Evolutionary conservation across 2,888 invertebrate species (phyloP), one percentile per base, ranked within the genome.

Genomic region (Alentia gelatinosa): DNA sequence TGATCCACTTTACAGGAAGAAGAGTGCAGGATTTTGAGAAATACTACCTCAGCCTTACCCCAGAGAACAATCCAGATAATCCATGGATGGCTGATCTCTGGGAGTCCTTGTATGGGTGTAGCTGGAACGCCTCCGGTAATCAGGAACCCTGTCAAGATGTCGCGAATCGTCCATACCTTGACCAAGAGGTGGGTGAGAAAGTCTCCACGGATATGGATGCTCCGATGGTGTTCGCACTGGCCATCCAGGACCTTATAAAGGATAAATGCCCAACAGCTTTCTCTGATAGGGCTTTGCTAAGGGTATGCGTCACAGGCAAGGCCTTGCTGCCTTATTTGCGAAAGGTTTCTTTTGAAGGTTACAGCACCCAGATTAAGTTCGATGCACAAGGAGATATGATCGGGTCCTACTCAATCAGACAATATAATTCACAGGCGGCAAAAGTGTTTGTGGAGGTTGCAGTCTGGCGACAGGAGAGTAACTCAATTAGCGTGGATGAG

Each of bases 21-120:
- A 79, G 50, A 30, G 74, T 74, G 1, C 79, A 30, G 5, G 79
- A 79, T 30, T 90, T 90, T 42, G 68, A 74, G 30, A 15, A 90
- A n/a, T 37, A 90, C 50, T 90, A 90, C 40, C 83, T 90, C 3
- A 33, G 42, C 26, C 50, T 90, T 5, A 90, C 90, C 33, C 90
- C 90, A 30, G 30, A 79, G 35, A 90, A 90, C 75, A 90, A 90
- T n/a, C 75, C 79, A 33, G 30, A 75, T 23, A 90, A 90, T n/a
- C 90, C 90, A n/a, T 90, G 90, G 90, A 90, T 90, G 90, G 33
- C 26, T 30, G 90, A 90, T 37, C 79, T 90, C 5, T 90, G 90
- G 90, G 33, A 79, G 33, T 1, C 33, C 7, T 35, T 90, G 15
- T 89, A 89, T 33, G 89, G 56, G 7, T 89, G 89, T n/a, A 50